Evolutionary conservation across 2,797 vertebrate genomes (phyloP).

Genomic region (Sebastes matsubarae): DNA sequence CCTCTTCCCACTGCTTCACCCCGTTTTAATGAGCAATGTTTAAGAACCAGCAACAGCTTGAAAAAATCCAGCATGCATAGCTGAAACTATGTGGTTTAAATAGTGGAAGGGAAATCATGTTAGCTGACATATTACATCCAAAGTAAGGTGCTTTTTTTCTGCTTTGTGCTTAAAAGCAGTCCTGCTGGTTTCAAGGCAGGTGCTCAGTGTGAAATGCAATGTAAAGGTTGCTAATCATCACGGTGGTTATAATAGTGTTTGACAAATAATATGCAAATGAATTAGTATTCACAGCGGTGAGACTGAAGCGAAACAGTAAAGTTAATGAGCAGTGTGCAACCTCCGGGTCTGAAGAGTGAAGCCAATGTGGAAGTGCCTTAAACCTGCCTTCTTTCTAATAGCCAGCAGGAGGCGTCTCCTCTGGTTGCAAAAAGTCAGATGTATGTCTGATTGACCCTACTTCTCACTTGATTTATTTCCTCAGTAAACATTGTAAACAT

Average conservation of each 20-base stretch:
- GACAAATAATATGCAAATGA: neutral
- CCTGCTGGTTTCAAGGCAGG: neutral
- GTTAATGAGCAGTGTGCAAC: neutral
- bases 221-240: neutral
- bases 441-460: too few relatives aligned
- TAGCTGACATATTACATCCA: neutral
- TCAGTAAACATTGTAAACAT: too few relatives aligned
- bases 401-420: too few relatives aligned
- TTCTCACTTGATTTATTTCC: too few relatives aligned
- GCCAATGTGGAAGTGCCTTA: too few relatives aligned
- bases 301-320: neutral
- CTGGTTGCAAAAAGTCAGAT: too few relatives aligned
- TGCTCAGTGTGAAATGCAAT: neutral
- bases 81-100: neutral
- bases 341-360: too few relatives aligned
- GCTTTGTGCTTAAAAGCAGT: neutral
- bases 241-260: neutral
- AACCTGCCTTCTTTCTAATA: too few relatives aligned
- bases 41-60: neutral
- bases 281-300: neutral
- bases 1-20: neutral
- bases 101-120: neutral
- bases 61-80: neutral
- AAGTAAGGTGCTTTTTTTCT: neutral
- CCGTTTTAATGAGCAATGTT: neutral